phyloP scores from a whole-genome alignment of 2,113 vertebrate species.

The Menura novaehollandiae region DNA sequence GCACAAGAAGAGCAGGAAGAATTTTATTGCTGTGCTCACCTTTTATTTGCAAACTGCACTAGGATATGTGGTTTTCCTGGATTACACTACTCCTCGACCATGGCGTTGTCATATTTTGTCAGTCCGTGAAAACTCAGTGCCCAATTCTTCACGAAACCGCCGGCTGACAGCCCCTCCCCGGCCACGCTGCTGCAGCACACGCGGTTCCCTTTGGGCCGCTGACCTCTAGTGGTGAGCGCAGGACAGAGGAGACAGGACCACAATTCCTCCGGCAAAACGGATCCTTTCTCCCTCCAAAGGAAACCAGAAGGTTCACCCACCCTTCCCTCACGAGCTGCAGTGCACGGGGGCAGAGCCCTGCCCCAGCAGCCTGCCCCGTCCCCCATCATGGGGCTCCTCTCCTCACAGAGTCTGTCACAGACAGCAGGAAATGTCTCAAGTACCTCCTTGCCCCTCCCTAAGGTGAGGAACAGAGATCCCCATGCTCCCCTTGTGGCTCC shows the following conservation, averaged over 20 bases:
- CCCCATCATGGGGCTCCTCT: background rate
- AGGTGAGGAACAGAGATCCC: background rate
- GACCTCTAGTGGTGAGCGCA: conserved; percentile 35
- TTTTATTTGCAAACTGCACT: background rate
- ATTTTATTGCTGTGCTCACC: background rate
- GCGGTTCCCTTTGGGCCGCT: background rate
- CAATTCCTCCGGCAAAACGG: rapidly evolving
- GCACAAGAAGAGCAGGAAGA: background rate
- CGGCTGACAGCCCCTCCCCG: rapidly evolving
- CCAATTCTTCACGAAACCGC: rapidly evolving
- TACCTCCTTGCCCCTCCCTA: background rate
- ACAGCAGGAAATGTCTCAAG: background rate
- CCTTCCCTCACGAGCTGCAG: background rate
- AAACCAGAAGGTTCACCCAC: background rate
- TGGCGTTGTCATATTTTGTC: rapidly evolving
- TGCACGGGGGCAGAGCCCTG: background rate
- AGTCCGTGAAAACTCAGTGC: background rate
- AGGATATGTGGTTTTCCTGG: background rate
- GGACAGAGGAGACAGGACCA: background rate
- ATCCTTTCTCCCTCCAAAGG: background rate
- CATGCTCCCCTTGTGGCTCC: rapidly evolving
- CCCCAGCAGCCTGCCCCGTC: background rate
- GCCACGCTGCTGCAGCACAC: background rate
- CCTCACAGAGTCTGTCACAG: background rate
- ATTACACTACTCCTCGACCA: background rate